Percentiles rank a stretch among this genome's conserved stretches.
phyloP scores from a whole-genome alignment of 2,797 vertebrate species.

The Typhlichthys eigenmanni region DNA sequence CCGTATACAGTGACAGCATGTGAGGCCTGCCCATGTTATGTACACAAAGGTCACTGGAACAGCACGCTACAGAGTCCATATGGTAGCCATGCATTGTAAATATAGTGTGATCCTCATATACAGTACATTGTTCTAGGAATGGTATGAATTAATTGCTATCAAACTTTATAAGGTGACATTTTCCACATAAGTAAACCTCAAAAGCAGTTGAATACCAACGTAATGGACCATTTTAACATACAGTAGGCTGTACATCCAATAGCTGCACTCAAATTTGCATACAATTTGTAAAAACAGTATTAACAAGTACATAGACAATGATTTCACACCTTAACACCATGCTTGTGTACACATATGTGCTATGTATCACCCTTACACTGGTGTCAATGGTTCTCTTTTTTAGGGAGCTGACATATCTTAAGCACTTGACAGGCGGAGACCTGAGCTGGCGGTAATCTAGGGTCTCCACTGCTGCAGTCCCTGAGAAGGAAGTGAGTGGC shows the following conservation, averaged over 20 bases:
- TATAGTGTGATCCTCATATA: no score
- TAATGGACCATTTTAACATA: no score
- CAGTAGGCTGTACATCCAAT: no score
- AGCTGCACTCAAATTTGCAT: no score
- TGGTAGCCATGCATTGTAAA: slow-evolving; percentile 31
- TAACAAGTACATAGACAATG: no score
- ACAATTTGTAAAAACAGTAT: no score
- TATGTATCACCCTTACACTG: background rate
- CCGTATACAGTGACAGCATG: slow-evolving; percentile 62
- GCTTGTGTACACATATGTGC: background rate
- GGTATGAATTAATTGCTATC: no score
- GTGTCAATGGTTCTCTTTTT: slow-evolving; percentile 25
- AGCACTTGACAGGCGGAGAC: slow-evolving; percentile 12
- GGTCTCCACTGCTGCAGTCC: slow-evolving; percentile 8
- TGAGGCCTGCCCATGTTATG: slow-evolving; percentile 48
- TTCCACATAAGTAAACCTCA: background rate
- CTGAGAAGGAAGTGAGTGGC: slow-evolving; percentile 26
- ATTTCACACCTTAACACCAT: background rate
- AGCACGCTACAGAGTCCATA: slow-evolving; percentile 33
- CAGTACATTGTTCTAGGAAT: no score
- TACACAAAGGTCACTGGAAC: slow-evolving; percentile 59
- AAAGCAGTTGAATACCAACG: background rate
- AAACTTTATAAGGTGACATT: background rate
- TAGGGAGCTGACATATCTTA: slow-evolving; percentile 30
- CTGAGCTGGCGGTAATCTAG: slow-evolving; percentile 40